Evolutionary conservation across 2,888 invertebrate species (phyloP), one percentile per base, ranked within the genome.

Genomic region (Hirtodrosophila histrioides): DNA sequence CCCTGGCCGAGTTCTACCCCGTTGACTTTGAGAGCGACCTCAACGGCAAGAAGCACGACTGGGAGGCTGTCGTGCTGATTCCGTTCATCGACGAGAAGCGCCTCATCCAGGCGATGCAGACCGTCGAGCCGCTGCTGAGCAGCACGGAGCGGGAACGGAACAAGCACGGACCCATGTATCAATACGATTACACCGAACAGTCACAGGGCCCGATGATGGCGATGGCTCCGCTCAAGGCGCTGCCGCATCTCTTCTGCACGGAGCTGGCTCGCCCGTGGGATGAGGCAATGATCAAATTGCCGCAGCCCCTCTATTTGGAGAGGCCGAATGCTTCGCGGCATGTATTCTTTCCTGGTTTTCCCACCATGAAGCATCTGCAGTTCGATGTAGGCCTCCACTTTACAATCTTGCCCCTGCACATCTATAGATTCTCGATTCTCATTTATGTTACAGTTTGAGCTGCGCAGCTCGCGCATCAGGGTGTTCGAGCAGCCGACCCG

Each of bases 41-140:
- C 57, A 99, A 99, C 92, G 99, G 99, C 5, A 99, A 99, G 91
- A 94, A 94, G 82, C 96, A 98, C 88, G 98, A 98, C 75, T 99
- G 99, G 99, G 99, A 98, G 90, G 98, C 98, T 0, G 96, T 98
- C 0, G 97, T 98, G 1, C 93, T 98, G 1, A 96, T 98, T 88
- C 98, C 98, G 0, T 98, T 98, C 83, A 98, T 98, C 82, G 95
- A 98, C 79, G 97, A 98, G 95, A 91, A 92, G 29, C 93, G 93
- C 53, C 92, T 97, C n/a, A 89, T 97, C 23, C 92, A 93, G 43
- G 96, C 97, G 0, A 97, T 98, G 96, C 92, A 92, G 54, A 93
- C 94, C 0, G 94, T 94, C 84, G 94, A 95, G 64, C 89, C 92
- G 10, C 89, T 93, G 54, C 92, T 98, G 29, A 94, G 94, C 0